Evolutionary conservation across 2,888 invertebrate species (phyloP), one percentile per base, ranked within the genome.

Genomic region (Cynaeus angustus): DNA sequence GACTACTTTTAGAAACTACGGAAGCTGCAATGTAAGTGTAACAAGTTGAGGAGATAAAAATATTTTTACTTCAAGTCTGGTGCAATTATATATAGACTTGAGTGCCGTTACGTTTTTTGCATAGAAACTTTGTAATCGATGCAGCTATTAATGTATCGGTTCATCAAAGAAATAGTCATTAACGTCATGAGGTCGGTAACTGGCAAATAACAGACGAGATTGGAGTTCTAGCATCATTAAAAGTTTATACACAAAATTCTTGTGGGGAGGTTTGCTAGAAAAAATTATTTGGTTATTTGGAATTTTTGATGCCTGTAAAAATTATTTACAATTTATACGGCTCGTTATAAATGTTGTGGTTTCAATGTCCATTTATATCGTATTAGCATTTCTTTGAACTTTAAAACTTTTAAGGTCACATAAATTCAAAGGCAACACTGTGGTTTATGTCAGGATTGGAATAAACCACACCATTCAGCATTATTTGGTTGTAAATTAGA

Each of bases 401-500:
- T 9, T 13, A 16, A 2, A 16, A 16, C 14, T 16, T 16, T 46
- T 9, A 46, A 46, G 46, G 46, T 46, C 28, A 21, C 30, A 33
- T 38, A 55, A 55, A 55, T 55, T 33, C 37, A 16, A 55, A 55
- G 14, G 6, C 9, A n/a, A 55, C 10, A 38, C 8, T 9, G 30
- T 14, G 21, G 33, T 33, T 53, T 37, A 53, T 55, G 55, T 38
- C 38, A 16, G 6, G 12, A 33, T 38, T 30, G 4, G 13, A 33
- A 53, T 53, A 30, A 37, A 53, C 33, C 12, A 46, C 46, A 46
- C 46, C 46, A 46, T 50, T 14, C 46, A 14, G 13, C 46, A 46
- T 50, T 14, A 37, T 14, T 53, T 53, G 9, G 37, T 46, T 55
- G 38, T 38, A 55, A 55, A 55, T 55, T 55, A 37, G 14, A 55